Evolutionary conservation across 2,888 invertebrate species (phyloP), one percentile per base, ranked within the genome.

Genomic region (Dinocampus coccinellae): DNA sequence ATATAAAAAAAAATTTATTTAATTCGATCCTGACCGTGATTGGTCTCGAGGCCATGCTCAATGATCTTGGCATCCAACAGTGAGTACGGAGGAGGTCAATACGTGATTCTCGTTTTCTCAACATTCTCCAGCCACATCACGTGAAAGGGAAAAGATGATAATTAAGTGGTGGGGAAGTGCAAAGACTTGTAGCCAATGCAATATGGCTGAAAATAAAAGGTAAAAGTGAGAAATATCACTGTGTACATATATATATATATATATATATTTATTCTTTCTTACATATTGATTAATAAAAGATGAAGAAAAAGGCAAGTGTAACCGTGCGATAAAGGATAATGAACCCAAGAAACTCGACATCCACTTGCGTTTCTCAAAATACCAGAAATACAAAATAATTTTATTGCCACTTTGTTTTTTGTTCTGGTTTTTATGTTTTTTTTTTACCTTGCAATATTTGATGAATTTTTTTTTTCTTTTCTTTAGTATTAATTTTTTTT

Each of bases 101-200:
- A 62, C 42, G 39, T 57, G 24, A 24, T 34, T 57, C 34, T 63
- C 24, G 60, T 67, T 70, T 63, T 16, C 63, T 68, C 60, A 39
- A 68, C 60, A 20, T 52, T 39, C 6, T 33, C 34, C 47, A 63
- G 39, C 53, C 58, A 53, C 63, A 16, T 29, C 2, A 47, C 42
- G 72, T 64, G 72, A 74, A 74, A 74, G 72, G 72, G 68, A 74
- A 72, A 70, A 60, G 60, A 34, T 2, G 10, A 58, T 29, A 39
- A 29, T 20, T 33, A 4, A 22, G 20, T 16, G 36, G 55, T 10
- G 16, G 36, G 34, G 9, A 36, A 26, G 11, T 53, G 22, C 10
- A 2, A 11, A 13, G 9, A n/a, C 26, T 20, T 24, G 57, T 9
- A 62, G 24, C 6, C 42, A 7, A n/a, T 16, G 16, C 16, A n/a